Evolutionary conservation across 2,113 vertebrate species (phyloP).

Genomic region (Piaya cayana): DNA sequence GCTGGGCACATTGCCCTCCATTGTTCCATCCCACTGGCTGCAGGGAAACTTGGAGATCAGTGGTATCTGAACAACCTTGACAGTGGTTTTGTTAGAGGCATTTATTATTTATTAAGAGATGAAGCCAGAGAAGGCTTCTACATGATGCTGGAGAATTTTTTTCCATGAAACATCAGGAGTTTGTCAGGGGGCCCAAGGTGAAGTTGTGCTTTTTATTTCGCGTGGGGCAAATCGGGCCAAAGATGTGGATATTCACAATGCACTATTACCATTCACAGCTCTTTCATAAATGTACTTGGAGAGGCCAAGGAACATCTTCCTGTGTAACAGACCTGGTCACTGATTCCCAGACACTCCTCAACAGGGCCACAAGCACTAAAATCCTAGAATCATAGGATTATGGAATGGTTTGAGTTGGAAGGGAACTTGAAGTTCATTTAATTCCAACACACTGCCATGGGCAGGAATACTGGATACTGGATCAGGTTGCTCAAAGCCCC

Average conservation of each 20-base stretch:
- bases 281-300: not conserved
- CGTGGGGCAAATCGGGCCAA: not conserved
- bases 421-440: too few relatives aligned
- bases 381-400: too few relatives aligned
- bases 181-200: not conserved
- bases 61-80: rapidly evolving
- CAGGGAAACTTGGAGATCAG: not conserved
- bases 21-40: not conserved
- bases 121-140: not conserved
- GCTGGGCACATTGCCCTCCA: rapidly evolving
- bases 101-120: not conserved
- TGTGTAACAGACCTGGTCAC: rapidly evolving
- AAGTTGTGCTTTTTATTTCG: not conserved
- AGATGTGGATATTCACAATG: not conserved
- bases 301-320: too few relatives aligned
- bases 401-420: too few relatives aligned
- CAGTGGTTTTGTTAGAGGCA: rapidly evolving
- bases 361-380: not conserved
- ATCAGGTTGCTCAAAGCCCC: too few relatives aligned
- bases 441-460: not conserved
- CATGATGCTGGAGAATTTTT: not conserved
- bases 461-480: too few relatives aligned
- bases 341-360: rapidly evolving
- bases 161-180: too few relatives aligned
- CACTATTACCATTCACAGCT: not conserved